phyloP scores from a whole-genome alignment of 1,140 invertebrate genomes.

The Drosophila bocki region DNA sequence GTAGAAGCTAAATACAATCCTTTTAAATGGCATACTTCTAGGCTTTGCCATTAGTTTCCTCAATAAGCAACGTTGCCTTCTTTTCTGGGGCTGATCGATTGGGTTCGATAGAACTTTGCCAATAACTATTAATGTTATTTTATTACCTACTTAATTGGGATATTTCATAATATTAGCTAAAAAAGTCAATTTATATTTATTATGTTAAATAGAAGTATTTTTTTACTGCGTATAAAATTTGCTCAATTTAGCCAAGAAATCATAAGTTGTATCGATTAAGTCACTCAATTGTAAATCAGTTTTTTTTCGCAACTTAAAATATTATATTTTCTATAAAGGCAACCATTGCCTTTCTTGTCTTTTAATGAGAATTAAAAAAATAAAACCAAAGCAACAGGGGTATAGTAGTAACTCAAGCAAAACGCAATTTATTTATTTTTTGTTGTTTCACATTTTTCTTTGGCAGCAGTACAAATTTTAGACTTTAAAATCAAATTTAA shows the following conservation, averaged over 20 bases:
- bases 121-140: not conserved
- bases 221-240: no score
- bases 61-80: not conserved
- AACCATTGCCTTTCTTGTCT: not conserved
- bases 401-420: not conserved
- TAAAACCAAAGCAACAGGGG: not conserved
- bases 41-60: constrained; percentile 5
- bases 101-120: not conserved
- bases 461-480: constrained; percentile 18
- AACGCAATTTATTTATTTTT: not conserved
- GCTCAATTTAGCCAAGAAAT: no score
- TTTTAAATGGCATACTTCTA: constrained; percentile 51
- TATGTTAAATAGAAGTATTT: no score
- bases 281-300: not conserved
- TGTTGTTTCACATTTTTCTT: constrained; percentile 4
- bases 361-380: not conserved
- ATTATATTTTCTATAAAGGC: not conserved
- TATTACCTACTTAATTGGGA: not conserved
- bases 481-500: constrained; percentile 6
- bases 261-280: no score
- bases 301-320: not conserved
- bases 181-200: no score
- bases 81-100: not conserved
- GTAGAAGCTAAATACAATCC: not conserved
- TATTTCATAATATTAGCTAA: not conserved